A percentile compares a stretch with the other conserved stretches of the same genome.
phyloP scores from a whole-genome alignment of 2,113 vertebrate genomes.

The Polyodon spathula region DNA sequence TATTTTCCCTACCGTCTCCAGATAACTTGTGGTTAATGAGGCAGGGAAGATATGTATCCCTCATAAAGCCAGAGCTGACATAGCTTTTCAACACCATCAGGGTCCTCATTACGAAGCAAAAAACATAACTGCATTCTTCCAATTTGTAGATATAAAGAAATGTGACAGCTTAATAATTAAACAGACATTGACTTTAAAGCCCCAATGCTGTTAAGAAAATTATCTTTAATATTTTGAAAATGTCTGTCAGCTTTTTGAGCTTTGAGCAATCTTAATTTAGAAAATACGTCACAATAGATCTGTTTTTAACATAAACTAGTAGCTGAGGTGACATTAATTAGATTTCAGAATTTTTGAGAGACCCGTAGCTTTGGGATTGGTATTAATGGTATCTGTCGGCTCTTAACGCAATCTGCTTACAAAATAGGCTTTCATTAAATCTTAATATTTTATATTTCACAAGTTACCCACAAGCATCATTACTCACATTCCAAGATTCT shows the following conservation, averaged over 20 bases:
- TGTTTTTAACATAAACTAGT: no score
- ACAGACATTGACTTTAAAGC: background rate
- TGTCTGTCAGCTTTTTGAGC: background rate
- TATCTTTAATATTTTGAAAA: constrained; percentile 3
- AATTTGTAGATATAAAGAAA: constrained; percentile 1
- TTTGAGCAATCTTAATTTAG: background rate
- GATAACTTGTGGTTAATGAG: constrained; percentile 1
- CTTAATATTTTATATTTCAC: no score
- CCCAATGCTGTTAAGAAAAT: constrained; percentile 1
- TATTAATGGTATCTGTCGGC: no score
- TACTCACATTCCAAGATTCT: no score
- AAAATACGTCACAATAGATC: no score
- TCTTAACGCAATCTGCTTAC: no score
- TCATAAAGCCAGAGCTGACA: constrained; percentile 1
- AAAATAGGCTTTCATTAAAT: no score
- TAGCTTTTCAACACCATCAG: constrained; percentile 4
- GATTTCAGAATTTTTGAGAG: no score
- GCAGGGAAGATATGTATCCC: background rate
- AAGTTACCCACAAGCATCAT: no score
- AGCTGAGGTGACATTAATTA: no score
- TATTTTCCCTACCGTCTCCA: constrained; percentile 1
- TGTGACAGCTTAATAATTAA: constrained; percentile 3
- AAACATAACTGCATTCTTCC: background rate
- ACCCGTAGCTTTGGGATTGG: no score
- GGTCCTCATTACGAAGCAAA: background rate